Percentiles rank a stretch among this genome's conserved stretches.
Evolutionary conservation across 1,140 invertebrate species (phyloP).

Genomic region (Reticulitermes speratus): DNA sequence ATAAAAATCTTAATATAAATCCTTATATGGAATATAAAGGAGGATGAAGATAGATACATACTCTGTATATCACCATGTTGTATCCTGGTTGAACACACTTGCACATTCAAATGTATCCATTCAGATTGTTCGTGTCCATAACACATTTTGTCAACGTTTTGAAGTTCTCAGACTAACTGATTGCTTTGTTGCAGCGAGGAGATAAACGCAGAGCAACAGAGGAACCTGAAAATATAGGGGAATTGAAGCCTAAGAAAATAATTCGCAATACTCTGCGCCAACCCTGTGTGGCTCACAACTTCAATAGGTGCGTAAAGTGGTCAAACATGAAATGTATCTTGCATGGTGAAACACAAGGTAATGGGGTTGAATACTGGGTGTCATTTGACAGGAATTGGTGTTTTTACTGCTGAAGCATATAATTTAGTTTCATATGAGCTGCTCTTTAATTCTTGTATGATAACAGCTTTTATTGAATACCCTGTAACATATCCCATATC

Average conservation of each 20-base stretch:
- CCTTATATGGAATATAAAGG: too few species aligned
- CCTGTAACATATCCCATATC: too few species aligned
- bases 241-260: slow-evolving; percentile 35
- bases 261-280: slow-evolving; percentile 31
- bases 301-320: slow-evolving; percentile 35
- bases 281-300: slow-evolving; percentile 37
- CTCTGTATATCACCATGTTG: too few species aligned
- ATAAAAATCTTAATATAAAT: too few species aligned
- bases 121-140: too few species aligned
- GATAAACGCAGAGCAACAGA: slow-evolving; percentile 36
- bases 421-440: neutral
- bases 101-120: too few species aligned
- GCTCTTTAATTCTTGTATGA: neutral
- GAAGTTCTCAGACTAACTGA: neutral
- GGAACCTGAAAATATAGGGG: slow-evolving; percentile 38
- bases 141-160: too few species aligned
- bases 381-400: neutral
- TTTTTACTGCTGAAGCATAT: neutral
- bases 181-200: slow-evolving; percentile 34
- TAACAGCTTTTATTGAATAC: neutral
- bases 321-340: slow-evolving; percentile 10
- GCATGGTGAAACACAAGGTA: neutral
- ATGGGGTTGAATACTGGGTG: neutral
- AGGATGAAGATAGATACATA: too few species aligned
- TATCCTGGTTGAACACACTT: too few species aligned